Conservation (phyloP, 2,113 vertebrate genomes). For the Macroglossus sobrinus region DNA sequence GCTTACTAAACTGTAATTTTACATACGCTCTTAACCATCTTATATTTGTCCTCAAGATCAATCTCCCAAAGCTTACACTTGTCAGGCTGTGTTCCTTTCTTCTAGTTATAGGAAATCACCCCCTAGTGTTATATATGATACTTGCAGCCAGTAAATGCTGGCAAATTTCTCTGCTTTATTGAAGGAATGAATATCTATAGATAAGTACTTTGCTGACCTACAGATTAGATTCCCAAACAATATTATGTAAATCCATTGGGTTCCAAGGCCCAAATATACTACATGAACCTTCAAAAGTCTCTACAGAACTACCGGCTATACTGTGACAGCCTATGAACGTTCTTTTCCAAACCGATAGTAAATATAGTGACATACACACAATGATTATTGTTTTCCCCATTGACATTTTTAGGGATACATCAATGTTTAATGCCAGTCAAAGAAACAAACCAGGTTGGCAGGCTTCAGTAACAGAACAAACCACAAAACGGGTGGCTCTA, state of each 20-base stretch:
- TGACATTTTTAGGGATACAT: not conserved
- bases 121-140: not conserved
- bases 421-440: not conserved
- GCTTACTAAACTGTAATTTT: not conserved
- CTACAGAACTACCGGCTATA: not conserved
- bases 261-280: not conserved
- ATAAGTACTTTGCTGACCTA: not conserved
- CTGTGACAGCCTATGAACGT: not conserved
- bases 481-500: not conserved
- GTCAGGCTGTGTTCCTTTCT: not conserved
- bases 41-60: not conserved
- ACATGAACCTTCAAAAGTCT: not conserved
- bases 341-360: not conserved
- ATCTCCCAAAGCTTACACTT: not conserved
- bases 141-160: not conserved
- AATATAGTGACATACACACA: not conserved
- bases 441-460: not conserved
- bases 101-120: not conserved
- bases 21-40: not conserved
- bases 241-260: not conserved
- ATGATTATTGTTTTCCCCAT: not conserved
- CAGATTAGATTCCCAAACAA: not conserved
- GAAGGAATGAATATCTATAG: not conserved
- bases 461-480: not conserved
- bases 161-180: not conserved